Base-by-base conservation (phyloP, 2,797 vertebrate genomes). In the Acestrorhynchus altus region DNA sequence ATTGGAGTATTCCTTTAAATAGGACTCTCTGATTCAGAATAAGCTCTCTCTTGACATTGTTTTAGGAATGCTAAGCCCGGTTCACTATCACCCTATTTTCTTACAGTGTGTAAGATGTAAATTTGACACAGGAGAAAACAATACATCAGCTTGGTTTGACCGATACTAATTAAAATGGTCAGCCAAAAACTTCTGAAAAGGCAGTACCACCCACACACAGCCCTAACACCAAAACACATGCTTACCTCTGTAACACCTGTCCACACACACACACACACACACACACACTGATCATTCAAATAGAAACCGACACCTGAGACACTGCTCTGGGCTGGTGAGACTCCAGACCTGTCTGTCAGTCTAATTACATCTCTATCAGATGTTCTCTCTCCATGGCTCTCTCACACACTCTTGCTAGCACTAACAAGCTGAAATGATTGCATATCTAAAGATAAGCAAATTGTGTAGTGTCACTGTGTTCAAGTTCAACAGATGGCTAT, bases 321-420 rank as follows among this genome's bases (percentile, higher is more conserved):
- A 24, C 16, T 39, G 67, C 40, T 60, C 39, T 39, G 24, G 35
- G 67, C 42, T 20, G 61, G 28, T 22, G 35, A 44, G 52, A 54
- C 15, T 54, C 26, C 44, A 68, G 18, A 65, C 47, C 59, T 78
- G 76, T 65, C 59, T 78, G 76, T 78, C 68, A 57, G 49, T 52
- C 59, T 63, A 12, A 39, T 47, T 69, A 51, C 18, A 51, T 49
- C 49, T 42, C 47, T 35, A 18, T 24, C 22, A n/a, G 2, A 5
- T 9, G n/a, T 8, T 65, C 46, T 54, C 16, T 40, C 20, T 39
- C 46, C 4, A 6, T 66, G 35, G 56, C 18, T 26, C 35, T n/a
- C 49, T 70, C 46, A 71, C 40, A 59, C 26, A 15, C 16, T 22
- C 26, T 40, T 16, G 20, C 26, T 60, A n/a, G 60, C 44, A 71